Base-by-base conservation (phyloP, 2,888 invertebrate genomes). In the Cheilosia soror region DNA sequence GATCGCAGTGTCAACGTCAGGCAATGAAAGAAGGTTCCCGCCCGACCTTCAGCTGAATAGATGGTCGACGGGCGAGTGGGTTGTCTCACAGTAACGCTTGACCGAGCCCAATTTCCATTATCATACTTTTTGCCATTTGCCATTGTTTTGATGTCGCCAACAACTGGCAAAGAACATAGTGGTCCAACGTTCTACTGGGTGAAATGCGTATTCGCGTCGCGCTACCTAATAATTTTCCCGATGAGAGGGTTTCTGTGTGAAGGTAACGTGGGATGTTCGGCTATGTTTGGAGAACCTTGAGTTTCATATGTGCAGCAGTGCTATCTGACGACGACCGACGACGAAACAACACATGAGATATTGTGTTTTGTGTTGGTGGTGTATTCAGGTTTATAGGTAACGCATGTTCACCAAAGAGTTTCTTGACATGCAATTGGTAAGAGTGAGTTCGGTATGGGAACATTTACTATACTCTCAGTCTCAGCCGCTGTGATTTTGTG, bases 231-330 rank as follows among this genome's bases (percentile, higher is more conserved):
- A 89, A 91, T 91, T 91, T 91, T 90, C 90, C 84, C 88, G 89
- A 88, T 90, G 90, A 91, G 88, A 90, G 90, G 89, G 89, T 90
- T 91, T 91, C 90, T 90, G 89, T 91, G 91, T 91, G 91, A 91
- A 91, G 91, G 91, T 91, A 91, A 88, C 88, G 83, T 71, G 65
- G 80, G 76, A 65, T 71, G 65, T 75, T 73, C 20, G 62, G 37
- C 53, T 53, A n/a, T 65, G 27, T 65, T 76, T 31, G 57, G 20
- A 11, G 37, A 60, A 73, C 82, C 78, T 78, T 78, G 66, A 66
- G 66, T 53, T 58, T 62, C 40, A 11, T 57, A 47, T 65, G 25
- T n/a, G 47, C 55, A n/a, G 29, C 29, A 37, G n/a, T 57, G 44
- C 20, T 47, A 20, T 13, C 31, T 53, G 42, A 9, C 57, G 31